phyloP scores from a whole-genome alignment of 2,113 vertebrate species.

The Ophiodon elongatus region DNA sequence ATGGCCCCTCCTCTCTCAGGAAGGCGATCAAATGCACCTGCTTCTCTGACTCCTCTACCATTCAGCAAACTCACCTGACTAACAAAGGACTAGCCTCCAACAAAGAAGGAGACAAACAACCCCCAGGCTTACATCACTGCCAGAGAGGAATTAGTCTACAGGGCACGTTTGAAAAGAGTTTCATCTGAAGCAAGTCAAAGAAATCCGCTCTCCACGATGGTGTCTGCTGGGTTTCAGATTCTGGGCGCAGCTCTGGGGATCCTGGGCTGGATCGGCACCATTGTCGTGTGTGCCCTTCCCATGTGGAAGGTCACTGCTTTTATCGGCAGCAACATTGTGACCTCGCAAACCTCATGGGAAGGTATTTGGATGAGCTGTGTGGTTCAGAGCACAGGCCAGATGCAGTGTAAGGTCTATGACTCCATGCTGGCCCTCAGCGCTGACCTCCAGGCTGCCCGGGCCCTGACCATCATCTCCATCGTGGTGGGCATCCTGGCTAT shows the following conservation, averaged over 20 bases:
- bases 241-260: constrained; percentile 79
- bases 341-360: constrained; percentile 81
- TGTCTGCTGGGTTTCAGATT: constrained; percentile 83
- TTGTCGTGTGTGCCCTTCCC: constrained; percentile 80
- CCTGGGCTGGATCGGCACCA: constrained; percentile 84
- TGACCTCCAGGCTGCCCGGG: constrained; percentile 85
- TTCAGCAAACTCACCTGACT: constrained; percentile 26
- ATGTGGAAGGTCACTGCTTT: constrained; percentile 87
- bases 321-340: constrained; percentile 84
- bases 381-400: constrained; percentile 86
- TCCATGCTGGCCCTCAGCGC: constrained; percentile 83
- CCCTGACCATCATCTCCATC: constrained; percentile 80
- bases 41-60: constrained; percentile 28
- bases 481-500: constrained; percentile 81
- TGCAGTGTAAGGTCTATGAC: constrained; percentile 88
- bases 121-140: not conserved
- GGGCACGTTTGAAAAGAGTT: not conserved
- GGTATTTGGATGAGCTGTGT: constrained; percentile 87
- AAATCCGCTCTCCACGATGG: constrained; percentile 71
- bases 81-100: constrained; percentile 2
- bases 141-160: not conserved
- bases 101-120: constrained; percentile 23
- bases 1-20: constrained; percentile 51
- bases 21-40: constrained; percentile 50
- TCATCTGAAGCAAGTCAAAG: constrained; percentile 4